A percentile compares a stretch with the other conserved stretches of the same genome.
These are phyloP conservation scores for Carettochelys insculpta DNA, from an alignment of 2,113 vertebrate species.

Conservation along the genomic window DNA sequence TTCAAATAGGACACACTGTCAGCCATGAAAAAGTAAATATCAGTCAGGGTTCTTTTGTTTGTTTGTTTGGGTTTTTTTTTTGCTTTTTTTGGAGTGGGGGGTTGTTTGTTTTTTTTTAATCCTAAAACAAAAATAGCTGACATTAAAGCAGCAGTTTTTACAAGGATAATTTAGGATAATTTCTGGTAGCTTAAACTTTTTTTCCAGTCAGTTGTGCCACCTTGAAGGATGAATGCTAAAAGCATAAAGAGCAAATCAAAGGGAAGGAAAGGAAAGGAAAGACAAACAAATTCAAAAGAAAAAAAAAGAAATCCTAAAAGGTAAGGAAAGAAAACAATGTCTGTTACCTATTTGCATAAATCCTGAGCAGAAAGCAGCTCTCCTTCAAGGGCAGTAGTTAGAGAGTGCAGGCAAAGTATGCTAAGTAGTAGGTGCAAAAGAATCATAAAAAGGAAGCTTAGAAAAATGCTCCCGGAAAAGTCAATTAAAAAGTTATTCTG, in stretches of 20 bases:
- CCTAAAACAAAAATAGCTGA: neutral
- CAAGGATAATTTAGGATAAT: neutral
- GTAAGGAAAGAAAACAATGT: neutral
- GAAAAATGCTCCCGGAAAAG: neutral
- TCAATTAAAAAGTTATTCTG: neutral
- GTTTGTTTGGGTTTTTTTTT: no score
- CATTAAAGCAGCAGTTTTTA: neutral
- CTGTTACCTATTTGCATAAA: neutral
- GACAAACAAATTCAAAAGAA: neutral
- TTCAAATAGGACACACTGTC: neutral
- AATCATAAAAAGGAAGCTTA: neutral
- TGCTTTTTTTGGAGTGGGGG: no score
- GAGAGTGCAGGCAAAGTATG: neutral
- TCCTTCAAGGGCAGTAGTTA: neutral
- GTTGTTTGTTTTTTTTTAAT: neutral
- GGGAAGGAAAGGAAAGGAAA: neutral
- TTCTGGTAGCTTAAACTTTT: neutral
- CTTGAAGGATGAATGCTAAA: neutral
- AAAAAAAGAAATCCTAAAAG: neutral
- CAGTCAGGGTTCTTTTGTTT: no score
- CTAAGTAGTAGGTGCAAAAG: neutral
- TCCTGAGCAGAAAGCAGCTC: neutral
- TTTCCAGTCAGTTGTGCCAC: neutral
- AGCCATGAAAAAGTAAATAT: neutral
- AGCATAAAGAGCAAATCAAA: neutral